These are phyloP conservation scores for Agrilus mali DNA, from an alignment of 2,888 invertebrate species.

Conservation along the genomic window DNA sequence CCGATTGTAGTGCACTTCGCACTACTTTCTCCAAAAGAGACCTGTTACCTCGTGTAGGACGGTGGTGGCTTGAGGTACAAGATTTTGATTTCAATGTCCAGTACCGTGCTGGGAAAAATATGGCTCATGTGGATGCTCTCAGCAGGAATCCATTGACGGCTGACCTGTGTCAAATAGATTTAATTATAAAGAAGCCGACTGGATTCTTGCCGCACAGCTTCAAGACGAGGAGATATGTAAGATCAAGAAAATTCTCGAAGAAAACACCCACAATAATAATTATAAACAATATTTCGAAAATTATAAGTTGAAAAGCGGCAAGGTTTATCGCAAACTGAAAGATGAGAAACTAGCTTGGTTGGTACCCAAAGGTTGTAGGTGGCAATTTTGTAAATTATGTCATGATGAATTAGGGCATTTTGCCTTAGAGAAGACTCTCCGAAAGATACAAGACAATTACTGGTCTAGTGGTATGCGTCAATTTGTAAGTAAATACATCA, in stretches of 20 bases:
- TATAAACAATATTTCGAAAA: slow-evolving; percentile 4
- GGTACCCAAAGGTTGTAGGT: slow-evolving; percentile 11
- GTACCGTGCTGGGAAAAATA: slow-evolving; percentile 18
- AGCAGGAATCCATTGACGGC: too few relatives aligned
- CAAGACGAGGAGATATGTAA: slow-evolving; percentile 13
- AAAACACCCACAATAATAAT: not conserved
- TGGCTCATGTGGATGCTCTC: slow-evolving; percentile 17
- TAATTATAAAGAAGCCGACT: slow-evolving; percentile 13
- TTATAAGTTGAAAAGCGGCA: slow-evolving; percentile 8
- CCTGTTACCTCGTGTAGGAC: slow-evolving; percentile 17
- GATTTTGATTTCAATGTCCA: slow-evolving; percentile 21
- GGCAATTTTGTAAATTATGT: slow-evolving; percentile 10
- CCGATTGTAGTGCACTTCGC: slow-evolving; percentile 16
- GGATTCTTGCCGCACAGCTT: slow-evolving; percentile 14
- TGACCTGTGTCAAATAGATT: slow-evolving; percentile 6
- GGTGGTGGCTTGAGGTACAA: slow-evolving; percentile 22
- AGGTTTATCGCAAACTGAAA: slow-evolving; percentile 11
- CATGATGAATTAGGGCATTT: slow-evolving; percentile 7
- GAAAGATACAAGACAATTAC: slow-evolving; percentile 3
- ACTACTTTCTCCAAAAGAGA: slow-evolving; percentile 15
- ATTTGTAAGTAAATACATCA: slow-evolving; percentile 6
- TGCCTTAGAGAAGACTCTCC: slow-evolving; percentile 2
- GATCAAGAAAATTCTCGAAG: slow-evolving; percentile 11
- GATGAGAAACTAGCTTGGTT: slow-evolving; percentile 10
- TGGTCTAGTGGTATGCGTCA: slow-evolving; percentile 6